Evolutionary conservation across 30 jellyfish, hydroid and myxozoan species (phyloP).

Genomic region (Turritopsis dohrnii): DNA sequence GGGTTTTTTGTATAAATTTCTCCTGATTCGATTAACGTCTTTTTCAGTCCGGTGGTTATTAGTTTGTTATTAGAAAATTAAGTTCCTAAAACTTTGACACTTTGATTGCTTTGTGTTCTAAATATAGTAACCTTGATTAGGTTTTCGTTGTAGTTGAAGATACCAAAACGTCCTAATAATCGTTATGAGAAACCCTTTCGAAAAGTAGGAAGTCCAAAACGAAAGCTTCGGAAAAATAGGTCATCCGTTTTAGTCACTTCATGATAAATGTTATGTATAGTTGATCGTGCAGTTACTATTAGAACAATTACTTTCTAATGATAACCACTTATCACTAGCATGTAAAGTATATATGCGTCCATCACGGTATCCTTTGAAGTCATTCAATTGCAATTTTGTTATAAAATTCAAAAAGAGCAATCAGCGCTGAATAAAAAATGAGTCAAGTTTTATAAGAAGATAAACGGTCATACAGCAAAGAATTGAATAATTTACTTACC

Average conservation of each 20-base stretch:
- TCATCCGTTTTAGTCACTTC: not conserved
- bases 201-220: not conserved
- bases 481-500: not conserved
- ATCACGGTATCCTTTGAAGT: not conserved
- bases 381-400: not conserved
- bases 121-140: too few relatives aligned
- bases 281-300: not conserved
- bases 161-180: too few relatives aligned
- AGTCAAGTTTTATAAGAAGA: not conserved
- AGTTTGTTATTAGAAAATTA: too few relatives aligned
- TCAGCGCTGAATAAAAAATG: not conserved
- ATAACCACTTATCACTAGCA: not conserved
- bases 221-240: not conserved
- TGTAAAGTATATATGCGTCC: not conserved
- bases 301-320: not conserved
- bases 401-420: not conserved
- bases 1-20: too few relatives aligned
- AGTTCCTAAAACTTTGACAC: too few relatives aligned
- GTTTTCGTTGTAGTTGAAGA: too few relatives aligned
- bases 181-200: too few relatives aligned
- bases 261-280: not conserved
- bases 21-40: too few relatives aligned
- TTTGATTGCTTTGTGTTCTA: too few relatives aligned
- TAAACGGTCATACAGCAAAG: too few relatives aligned
- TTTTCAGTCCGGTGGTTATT: too few relatives aligned